phyloP scores from a whole-genome alignment of 2,888 invertebrate species.

The Taenaris catops region DNA sequence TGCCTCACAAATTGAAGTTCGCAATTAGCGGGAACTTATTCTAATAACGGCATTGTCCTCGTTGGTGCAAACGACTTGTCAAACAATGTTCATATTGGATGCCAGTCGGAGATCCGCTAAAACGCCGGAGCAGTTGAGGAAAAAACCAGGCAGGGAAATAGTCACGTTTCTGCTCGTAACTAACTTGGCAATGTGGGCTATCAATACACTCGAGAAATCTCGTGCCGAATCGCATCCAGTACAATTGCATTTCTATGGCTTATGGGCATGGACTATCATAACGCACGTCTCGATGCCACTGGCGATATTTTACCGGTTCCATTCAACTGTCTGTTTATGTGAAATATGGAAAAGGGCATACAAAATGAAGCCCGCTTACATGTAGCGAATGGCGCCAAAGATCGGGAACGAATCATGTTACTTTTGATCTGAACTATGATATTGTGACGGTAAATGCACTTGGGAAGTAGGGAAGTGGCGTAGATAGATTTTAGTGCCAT shows the following conservation, averaged over 20 bases:
- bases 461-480: constrained; percentile 27
- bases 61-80: constrained; percentile 92
- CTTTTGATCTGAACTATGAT: constrained; percentile 29
- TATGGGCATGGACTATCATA: constrained; percentile 98
- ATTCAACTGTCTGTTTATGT: constrained; percentile 96
- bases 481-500: constrained; percentile 67
- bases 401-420: constrained; percentile 39
- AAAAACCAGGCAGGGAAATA: constrained; percentile 95
- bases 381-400: constrained; percentile 81
- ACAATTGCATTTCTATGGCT: constrained; percentile 93
- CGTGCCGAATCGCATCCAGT: constrained; percentile 95
- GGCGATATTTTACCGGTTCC: constrained; percentile 96
- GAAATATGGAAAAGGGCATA: constrained; percentile 98
- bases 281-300: constrained; percentile 96
- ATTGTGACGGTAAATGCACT: constrained; percentile 9
- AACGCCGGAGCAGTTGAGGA: constrained; percentile 88
- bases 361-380: constrained; percentile 93
- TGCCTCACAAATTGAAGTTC: too few relatives aligned
- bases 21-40: too few relatives aligned
- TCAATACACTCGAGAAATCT: constrained; percentile 95
- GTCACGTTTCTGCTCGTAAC: constrained; percentile 95
- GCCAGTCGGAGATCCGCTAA: constrained; percentile 92
- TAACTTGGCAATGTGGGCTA: constrained; percentile 96
- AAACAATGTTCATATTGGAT: constrained; percentile 95
- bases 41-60: constrained; percentile 91